Conservation (phyloP, 2,888 invertebrate species). For the Drosophila cracens region DNA sequence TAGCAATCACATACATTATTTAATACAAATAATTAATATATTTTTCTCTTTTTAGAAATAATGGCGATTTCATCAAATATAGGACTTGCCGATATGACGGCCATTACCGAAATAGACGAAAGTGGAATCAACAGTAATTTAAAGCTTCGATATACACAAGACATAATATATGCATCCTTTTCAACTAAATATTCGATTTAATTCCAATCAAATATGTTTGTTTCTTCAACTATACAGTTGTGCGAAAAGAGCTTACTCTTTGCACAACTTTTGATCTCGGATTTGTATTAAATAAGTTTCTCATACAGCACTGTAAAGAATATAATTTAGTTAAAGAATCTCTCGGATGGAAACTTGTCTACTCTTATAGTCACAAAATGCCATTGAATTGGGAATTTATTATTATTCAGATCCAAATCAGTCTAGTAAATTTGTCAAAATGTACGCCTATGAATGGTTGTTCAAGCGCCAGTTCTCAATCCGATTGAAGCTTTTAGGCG, state of each 20-base stretch:
- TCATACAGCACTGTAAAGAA: neutral
- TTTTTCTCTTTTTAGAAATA: conserved; percentile 67
- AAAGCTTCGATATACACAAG: conserved; percentile 91
- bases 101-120: conserved; percentile 95
- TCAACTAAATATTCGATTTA: conserved; percentile 1
- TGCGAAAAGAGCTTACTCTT: neutral
- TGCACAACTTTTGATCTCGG: neutral
- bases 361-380: neutral
- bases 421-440: too few relatives aligned
- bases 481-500: too few relatives aligned
- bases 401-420: too few relatives aligned
- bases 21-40: neutral
- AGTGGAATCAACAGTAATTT: conserved; percentile 95
- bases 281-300: neutral
- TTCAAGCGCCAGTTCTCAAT: too few relatives aligned
- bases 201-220: neutral
- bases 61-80: conserved; percentile 85
- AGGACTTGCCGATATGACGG: conserved; percentile 96
- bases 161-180: conserved; percentile 97
- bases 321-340: neutral
- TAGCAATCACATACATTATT: neutral
- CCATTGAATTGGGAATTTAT: too few relatives aligned
- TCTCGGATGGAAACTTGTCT: neutral
- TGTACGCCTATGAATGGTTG: too few relatives aligned
- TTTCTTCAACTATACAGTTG: neutral